Percentiles rank a stretch among this genome's conserved stretches.
Conservation (phyloP, 2,113 vertebrate species). For the Petrocephalus zakoni region DNA sequence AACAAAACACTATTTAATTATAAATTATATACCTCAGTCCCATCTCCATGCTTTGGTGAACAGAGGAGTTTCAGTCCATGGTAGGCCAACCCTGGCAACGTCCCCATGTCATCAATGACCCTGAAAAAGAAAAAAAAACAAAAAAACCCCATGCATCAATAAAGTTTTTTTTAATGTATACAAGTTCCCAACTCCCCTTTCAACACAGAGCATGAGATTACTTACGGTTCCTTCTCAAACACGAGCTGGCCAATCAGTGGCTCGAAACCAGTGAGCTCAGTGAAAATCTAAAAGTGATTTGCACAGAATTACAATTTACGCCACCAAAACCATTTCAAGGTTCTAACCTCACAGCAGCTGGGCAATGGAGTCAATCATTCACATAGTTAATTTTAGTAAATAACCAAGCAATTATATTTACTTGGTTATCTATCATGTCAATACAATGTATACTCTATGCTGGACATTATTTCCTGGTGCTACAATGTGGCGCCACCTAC, state of each 20-base stretch:
- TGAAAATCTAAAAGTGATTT: slow-evolving; percentile 64
- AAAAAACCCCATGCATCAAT: background rate
- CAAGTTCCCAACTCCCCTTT: background rate
- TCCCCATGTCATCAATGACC: slow-evolving; percentile 54
- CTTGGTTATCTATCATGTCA: background rate
- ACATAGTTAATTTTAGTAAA: background rate
- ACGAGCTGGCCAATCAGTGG: slow-evolving; percentile 52
- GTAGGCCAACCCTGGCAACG: slow-evolving; percentile 76
- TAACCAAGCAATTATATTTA: too few species aligned
- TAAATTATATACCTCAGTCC: slow-evolving; percentile 63
- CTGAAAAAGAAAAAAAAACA: slow-evolving; percentile 45
- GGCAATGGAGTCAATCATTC: background rate
- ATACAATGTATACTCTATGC: background rate
- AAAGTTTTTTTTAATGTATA: background rate
- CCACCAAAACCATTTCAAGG: background rate
- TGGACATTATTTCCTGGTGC: background rate
- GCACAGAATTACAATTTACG: background rate
- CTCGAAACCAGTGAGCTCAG: slow-evolving; percentile 73
- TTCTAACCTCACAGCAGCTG: background rate
- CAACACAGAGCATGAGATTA: background rate
- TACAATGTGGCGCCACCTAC: background rate
- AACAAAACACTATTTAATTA: background rate
- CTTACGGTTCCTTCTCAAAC: slow-evolving; percentile 45
- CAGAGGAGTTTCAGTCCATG: slow-evolving; percentile 72
- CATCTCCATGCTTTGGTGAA: slow-evolving; percentile 67